These are phyloP conservation scores for Cynopterus sphinx DNA, from an alignment of 2,797 vertebrate genomes.

Conservation along the genomic window DNA sequence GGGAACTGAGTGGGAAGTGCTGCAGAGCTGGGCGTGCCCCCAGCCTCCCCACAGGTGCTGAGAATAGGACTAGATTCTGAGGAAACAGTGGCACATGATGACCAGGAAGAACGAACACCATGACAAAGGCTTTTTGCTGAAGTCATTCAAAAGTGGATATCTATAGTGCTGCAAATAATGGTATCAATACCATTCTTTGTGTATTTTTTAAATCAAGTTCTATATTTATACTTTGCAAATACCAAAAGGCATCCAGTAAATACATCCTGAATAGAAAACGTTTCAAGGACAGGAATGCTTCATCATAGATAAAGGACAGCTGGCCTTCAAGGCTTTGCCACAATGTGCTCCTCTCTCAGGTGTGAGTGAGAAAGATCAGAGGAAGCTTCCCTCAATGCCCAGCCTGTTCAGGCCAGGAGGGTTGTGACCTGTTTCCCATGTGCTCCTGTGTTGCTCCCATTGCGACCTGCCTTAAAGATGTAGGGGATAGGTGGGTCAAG, in stretches of 20 bases:
- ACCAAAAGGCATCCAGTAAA: background rate
- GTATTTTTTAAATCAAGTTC: background rate
- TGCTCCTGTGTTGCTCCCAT: background rate
- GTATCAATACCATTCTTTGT: fast-evolving
- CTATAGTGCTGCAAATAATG: background rate
- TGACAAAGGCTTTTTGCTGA: background rate
- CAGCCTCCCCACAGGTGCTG: fast-evolving
- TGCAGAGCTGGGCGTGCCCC: background rate
- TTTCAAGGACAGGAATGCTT: background rate
- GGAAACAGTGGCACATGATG: background rate
- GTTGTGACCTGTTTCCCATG: fast-evolving
- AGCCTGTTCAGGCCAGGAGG: background rate
- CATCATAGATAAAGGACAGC: background rate
- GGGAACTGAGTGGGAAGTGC: background rate
- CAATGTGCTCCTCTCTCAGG: background rate
- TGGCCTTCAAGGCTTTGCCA: background rate
- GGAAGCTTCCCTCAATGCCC: too few relatives aligned
- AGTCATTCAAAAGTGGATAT: background rate
- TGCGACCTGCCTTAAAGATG: background rate
- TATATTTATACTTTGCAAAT: background rate
- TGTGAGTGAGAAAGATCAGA: background rate
- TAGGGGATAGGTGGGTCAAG: fast-evolving
- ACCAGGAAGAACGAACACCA: too few relatives aligned
- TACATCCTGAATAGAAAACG: background rate
- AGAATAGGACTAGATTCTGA: background rate